Conservation (phyloP, 1,140 invertebrate species). For the Muscidifurax raptorellus region DNA sequence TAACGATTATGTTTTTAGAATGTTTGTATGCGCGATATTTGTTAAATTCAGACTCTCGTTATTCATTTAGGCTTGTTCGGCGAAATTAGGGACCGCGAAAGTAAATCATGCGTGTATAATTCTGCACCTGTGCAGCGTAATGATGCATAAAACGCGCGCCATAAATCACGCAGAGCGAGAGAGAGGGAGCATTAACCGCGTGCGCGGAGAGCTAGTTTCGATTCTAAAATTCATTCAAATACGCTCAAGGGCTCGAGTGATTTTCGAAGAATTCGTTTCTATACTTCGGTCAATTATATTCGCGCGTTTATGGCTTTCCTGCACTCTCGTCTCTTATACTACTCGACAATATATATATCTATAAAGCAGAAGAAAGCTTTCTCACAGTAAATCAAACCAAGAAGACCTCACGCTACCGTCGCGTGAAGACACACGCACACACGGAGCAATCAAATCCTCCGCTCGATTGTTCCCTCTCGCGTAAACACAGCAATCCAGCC, state of each 20-base stretch:
- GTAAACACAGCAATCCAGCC: constrained; percentile 28
- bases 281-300: not conserved
- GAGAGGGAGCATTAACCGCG: not conserved
- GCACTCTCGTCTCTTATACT: not conserved
- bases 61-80: constrained; percentile 16
- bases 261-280: not conserved
- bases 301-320: not conserved
- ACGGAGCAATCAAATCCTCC: not conserved
- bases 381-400: constrained; percentile 3
- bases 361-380: not conserved
- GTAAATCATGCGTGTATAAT: constrained; percentile 39
- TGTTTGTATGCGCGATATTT: not conserved
- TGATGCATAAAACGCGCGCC: constrained; percentile 16
- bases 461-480: not conserved
- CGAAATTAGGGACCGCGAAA: not conserved
- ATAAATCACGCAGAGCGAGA: constrained; percentile 11
- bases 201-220: not conserved
- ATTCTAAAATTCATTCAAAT: constrained; percentile 8
- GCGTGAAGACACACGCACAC: not conserved
- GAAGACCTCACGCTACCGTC: not conserved
- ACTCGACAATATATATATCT: too few species aligned
- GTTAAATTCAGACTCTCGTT: not conserved
- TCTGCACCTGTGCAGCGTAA: constrained; percentile 36
- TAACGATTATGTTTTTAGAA: not conserved
- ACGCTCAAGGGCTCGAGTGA: not conserved